phyloP scores from a whole-genome alignment of 2,888 invertebrate species.

The Acronicta aceris region DNA sequence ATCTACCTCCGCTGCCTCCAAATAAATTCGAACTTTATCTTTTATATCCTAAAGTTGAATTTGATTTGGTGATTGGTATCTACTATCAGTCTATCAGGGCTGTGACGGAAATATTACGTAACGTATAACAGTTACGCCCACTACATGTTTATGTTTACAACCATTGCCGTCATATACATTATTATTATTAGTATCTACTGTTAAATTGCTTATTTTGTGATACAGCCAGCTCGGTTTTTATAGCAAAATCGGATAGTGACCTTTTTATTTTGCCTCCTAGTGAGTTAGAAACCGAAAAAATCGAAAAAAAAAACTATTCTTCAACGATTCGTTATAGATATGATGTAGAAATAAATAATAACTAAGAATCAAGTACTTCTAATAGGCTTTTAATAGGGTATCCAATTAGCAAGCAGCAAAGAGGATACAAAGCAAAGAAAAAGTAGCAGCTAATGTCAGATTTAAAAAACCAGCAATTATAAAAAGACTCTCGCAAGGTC shows the following conservation, averaged over 20 bases:
- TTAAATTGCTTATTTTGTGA: conserved; percentile 34
- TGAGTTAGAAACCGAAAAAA: not conserved
- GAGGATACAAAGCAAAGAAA: too few relatives aligned
- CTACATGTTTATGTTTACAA: conserved; percentile 61
- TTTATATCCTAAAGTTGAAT: not conserved
- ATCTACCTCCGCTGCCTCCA: conserved; percentile 9
- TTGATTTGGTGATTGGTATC: conserved; percentile 16
- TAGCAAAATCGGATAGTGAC: not conserved
- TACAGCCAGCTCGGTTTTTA: conserved; percentile 14
- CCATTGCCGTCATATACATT: conserved; percentile 34
- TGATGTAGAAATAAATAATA: too few relatives aligned
- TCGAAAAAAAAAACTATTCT: too few relatives aligned
- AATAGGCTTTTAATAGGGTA: too few relatives aligned
- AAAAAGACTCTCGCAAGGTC: conserved; percentile 15
- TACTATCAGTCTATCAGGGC: conserved; percentile 37
- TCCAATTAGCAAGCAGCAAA: too few relatives aligned
- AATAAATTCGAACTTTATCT: conserved; percentile 18
- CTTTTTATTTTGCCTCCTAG: conserved; percentile 20
- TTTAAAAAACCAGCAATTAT: not conserved
- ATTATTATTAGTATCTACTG: conserved; percentile 27
- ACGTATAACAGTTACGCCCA: conserved; percentile 50
- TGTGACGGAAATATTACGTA: conserved; percentile 50
- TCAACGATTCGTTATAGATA: too few relatives aligned
- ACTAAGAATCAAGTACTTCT: too few relatives aligned
- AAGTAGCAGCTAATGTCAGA: too few relatives aligned